Evolutionary conservation across 1,140 invertebrate species (phyloP).

Genomic region (Drosophila kohkoa): DNA sequence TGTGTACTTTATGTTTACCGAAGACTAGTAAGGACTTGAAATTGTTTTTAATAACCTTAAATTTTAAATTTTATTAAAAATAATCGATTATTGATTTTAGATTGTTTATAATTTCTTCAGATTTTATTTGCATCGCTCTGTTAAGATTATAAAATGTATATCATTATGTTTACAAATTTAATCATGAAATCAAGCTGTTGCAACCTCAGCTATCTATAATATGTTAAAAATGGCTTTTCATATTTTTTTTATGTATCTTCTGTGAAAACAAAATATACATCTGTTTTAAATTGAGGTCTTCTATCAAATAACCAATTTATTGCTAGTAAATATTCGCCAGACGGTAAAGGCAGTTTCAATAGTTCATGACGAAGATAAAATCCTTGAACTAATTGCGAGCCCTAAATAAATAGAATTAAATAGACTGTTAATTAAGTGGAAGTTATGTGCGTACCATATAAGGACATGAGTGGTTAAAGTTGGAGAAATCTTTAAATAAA

Average conservation of each 20-base stretch:
- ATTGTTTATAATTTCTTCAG: no score
- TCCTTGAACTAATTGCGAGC: constrained; percentile 17
- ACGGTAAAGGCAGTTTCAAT: constrained; percentile 10
- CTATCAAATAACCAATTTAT: constrained; percentile 19
- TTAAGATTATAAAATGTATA: no score
- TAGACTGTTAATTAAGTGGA: no score
- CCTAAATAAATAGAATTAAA: constrained; percentile 2
- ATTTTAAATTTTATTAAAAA: no score
- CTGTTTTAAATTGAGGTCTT: constrained; percentile 26
- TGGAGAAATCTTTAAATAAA: background rate
- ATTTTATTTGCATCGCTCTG: no score
- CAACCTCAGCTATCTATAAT: no score
- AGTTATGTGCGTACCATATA: constrained; percentile 18
- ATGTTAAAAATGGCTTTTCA: no score
- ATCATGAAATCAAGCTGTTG: no score
- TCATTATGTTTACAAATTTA: no score
- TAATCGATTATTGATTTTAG: no score
- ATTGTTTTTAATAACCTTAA: no score
- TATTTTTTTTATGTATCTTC: background rate
- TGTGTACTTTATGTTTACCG: constrained; percentile 14
- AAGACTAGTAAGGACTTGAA: constrained; percentile 4
- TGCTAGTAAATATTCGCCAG: constrained; percentile 33
- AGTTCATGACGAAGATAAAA: constrained; percentile 5
- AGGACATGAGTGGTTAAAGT: constrained; percentile 45
- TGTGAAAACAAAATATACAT: constrained; percentile 18